phyloP scores from a whole-genome alignment of 2,113 vertebrate species.

The Sphaerodactylus townsendi region DNA sequence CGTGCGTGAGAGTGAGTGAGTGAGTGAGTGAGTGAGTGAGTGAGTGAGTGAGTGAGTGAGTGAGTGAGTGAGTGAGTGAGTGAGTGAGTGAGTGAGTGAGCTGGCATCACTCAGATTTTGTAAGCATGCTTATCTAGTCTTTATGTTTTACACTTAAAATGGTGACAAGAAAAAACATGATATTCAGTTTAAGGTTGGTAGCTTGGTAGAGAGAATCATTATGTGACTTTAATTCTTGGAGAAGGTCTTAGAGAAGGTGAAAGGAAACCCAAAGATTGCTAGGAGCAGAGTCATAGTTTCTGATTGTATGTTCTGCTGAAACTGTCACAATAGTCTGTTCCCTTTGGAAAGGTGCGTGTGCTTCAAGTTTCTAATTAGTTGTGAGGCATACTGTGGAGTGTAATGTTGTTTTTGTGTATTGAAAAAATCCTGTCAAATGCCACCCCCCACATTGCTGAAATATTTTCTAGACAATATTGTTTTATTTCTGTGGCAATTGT shows the following conservation, averaged over 20 bases:
- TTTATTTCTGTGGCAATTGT: background rate
- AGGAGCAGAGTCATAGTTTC: background rate
- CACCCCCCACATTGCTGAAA: background rate
- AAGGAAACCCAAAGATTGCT: background rate
- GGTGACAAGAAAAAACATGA: background rate
- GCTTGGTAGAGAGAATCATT: background rate
- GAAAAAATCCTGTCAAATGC: background rate
- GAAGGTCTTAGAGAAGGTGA: background rate
- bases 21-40: too few relatives aligned
- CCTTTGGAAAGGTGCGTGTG: background rate
- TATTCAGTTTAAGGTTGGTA: background rate
- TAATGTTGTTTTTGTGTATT: background rate
- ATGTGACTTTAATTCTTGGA: background rate
- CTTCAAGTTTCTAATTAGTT: background rate
- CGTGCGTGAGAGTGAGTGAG: too few relatives aligned
- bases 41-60: too few relatives aligned
- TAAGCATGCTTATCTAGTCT: background rate
- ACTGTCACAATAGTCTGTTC: background rate
- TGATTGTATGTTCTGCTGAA: background rate
- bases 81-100: too few relatives aligned
- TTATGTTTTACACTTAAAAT: too few relatives aligned
- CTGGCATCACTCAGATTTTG: rapidly evolving
- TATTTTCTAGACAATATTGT: background rate
- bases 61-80: too few relatives aligned
- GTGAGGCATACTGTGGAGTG: background rate